Conservation (phyloP, 2,797 vertebrate species). For the Oophaga sylvatica region DNA sequence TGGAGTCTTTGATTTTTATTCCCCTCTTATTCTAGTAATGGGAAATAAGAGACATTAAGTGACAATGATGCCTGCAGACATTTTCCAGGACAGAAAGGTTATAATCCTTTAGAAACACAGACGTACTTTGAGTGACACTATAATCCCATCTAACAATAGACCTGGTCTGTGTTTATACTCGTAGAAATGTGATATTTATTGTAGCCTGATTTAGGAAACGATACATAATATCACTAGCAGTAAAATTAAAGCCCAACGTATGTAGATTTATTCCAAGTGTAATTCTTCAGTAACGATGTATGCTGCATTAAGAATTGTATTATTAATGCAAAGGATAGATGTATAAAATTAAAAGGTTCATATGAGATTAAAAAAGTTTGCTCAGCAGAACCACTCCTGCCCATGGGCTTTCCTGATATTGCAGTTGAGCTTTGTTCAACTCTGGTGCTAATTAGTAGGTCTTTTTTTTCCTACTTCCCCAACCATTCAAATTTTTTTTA, state of each 20-base stretch:
- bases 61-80: slow-evolving; percentile 25
- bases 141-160: slow-evolving; percentile 50
- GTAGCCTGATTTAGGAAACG: slow-evolving; percentile 35
- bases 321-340: too few species aligned
- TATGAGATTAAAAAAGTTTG: too few species aligned
- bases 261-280: not conserved
- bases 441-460: too few species aligned
- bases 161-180: slow-evolving; percentile 48
- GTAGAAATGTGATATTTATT: slow-evolving; percentile 45
- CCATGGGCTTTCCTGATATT: too few species aligned
- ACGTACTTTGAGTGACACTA: slow-evolving; percentile 43
- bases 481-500: too few species aligned
- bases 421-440: too few species aligned
- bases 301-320: not conserved
- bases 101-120: slow-evolving; percentile 51
- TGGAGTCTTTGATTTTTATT: not conserved
- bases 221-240: not conserved
- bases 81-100: slow-evolving; percentile 24
- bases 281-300: not conserved
- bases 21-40: not conserved
- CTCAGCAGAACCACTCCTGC: too few species aligned
- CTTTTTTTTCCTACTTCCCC: too few species aligned
- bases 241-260: not conserved
- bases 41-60: not conserved
- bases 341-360: too few species aligned